Evolutionary conservation across 2,113 vertebrate species (phyloP).

Genomic region (Uropsilus gracilis): DNA sequence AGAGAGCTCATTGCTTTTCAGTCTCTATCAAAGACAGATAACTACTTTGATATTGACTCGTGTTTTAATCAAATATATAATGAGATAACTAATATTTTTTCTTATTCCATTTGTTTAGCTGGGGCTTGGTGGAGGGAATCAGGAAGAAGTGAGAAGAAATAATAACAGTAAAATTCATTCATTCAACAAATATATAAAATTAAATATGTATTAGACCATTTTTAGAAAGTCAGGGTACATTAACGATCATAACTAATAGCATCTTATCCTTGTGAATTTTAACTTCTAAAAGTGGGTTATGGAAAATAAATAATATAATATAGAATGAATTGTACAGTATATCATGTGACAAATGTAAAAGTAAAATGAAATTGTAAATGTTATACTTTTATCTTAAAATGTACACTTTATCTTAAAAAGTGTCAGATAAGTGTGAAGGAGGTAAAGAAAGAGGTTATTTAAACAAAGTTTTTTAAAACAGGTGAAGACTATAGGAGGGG

Average conservation of each 20-base stretch:
- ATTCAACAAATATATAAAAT: not conserved
- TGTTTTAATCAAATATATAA: not conserved
- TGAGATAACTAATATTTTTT: conserved; percentile 6
- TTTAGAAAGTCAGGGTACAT: not conserved
- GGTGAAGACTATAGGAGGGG: not conserved
- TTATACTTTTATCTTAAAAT: no score
- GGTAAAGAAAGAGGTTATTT: not conserved
- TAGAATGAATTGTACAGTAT: not conserved
- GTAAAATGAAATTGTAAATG: not conserved
- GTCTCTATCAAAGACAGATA: not conserved
- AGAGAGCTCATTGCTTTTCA: not conserved
- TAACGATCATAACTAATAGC: not conserved
- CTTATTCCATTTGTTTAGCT: not conserved
- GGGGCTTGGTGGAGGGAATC: no score
- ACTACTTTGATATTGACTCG: not conserved
- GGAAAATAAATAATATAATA: not conserved
- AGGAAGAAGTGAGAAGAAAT: not conserved
- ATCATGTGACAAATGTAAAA: not conserved
- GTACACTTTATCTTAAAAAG: no score
- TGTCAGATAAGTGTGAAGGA: not conserved
- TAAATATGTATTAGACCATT: not conserved
- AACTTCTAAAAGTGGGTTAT: not conserved
- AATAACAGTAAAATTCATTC: not conserved
- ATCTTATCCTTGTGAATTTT: not conserved
- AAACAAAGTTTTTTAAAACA: not conserved